Evolutionary conservation across 53 echinoderm and acorn worm species (phyloP).

Genomic region (Luidia sarsii): DNA sequence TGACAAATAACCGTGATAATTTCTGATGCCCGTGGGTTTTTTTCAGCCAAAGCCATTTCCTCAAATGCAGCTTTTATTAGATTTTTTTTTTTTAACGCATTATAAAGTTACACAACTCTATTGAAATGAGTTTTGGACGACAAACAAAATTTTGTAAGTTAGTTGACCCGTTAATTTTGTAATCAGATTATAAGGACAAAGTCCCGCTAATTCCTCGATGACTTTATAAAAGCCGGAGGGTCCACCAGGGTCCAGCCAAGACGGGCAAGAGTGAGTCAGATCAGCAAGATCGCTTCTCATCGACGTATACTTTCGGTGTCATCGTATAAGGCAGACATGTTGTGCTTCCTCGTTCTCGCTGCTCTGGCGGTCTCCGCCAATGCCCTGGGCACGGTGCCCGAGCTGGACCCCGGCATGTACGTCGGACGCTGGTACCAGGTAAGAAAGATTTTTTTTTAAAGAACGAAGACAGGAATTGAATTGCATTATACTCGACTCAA

Average conservation of each 20-base stretch:
- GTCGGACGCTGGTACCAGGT: constrained; percentile 82
- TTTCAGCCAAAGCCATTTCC: too few relatives aligned
- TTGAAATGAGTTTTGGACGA: too few relatives aligned
- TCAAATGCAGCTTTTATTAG: too few relatives aligned
- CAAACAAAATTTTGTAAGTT: too few relatives aligned
- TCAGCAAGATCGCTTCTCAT: background rate
- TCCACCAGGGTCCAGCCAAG: background rate
- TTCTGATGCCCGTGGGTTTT: too few relatives aligned
- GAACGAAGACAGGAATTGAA: too few relatives aligned
- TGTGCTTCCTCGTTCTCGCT: constrained; percentile 30
- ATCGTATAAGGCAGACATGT: background rate
- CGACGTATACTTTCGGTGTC: background rate
- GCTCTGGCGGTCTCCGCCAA: constrained; percentile 8
- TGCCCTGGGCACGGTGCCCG: constrained; percentile 59
- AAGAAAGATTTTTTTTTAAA: too few relatives aligned
- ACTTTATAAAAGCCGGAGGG: background rate
- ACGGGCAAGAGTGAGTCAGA: background rate
- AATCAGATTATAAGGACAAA: constrained; percentile 13
- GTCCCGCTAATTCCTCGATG: background rate
- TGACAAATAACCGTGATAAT: too few relatives aligned
- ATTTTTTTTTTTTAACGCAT: too few relatives aligned
- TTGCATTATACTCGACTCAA: too few relatives aligned
- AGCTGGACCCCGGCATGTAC: constrained; percentile 55
- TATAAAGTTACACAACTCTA: too few relatives aligned
- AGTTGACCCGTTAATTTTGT: background rate